phyloP scores from a whole-genome alignment of 2,113 vertebrate species.

The Malurus elegans region DNA sequence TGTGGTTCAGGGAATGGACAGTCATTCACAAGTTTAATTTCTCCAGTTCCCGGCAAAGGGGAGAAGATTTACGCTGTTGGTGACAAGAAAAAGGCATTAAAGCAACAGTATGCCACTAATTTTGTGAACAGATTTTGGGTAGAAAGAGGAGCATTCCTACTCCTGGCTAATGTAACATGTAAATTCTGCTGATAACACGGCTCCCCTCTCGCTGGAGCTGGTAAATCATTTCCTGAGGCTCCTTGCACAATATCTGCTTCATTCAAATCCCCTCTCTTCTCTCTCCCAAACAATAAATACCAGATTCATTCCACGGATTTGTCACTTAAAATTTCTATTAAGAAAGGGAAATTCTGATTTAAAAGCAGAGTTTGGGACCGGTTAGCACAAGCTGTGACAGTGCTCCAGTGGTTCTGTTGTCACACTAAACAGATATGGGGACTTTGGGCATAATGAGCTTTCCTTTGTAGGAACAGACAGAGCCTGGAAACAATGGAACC shows the following conservation, averaged over 20 bases:
- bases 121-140: slow-evolving; percentile 67
- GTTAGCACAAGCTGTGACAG: background rate
- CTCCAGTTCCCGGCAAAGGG: background rate
- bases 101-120: slow-evolving; percentile 50
- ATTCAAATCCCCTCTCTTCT: slow-evolving; percentile 59
- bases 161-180: slow-evolving; percentile 73
- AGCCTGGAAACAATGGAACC: background rate
- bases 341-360: background rate
- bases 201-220: slow-evolving; percentile 40
- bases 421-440: background rate
- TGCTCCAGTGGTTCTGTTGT: background rate
- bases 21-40: background rate
- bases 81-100: background rate
- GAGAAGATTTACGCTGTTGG: background rate
- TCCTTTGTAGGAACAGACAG: background rate
- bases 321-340: slow-evolving; percentile 76
- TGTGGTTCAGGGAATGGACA: background rate
- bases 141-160: slow-evolving; percentile 69
- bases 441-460: background rate
- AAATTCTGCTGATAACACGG: slow-evolving; percentile 71
- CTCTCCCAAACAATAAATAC: slow-evolving; percentile 66
- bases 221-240: slow-evolving; percentile 72
- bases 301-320: slow-evolving; percentile 53
- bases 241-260: slow-evolving; percentile 59
- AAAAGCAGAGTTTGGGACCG: background rate